Conservation (phyloP, 2,797 vertebrate species). For the Momotus momota region DNA sequence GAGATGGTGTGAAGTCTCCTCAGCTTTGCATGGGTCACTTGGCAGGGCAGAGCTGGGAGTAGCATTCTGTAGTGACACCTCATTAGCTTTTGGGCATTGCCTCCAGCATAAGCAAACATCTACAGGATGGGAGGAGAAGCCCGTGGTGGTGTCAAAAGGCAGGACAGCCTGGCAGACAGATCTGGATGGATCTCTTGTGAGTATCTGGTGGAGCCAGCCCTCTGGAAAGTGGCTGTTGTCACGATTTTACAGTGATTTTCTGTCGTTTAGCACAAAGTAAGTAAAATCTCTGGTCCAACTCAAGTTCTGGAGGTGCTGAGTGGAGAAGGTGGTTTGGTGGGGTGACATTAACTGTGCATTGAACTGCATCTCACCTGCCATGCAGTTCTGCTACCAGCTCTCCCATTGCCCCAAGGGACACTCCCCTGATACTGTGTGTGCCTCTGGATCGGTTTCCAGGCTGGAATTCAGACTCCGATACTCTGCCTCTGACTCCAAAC, state of each 20-base stretch:
- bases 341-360: rapidly evolving
- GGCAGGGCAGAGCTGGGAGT: background rate
- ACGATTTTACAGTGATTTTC: background rate
- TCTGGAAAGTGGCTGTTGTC: background rate
- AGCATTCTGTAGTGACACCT: background rate
- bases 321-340: background rate
- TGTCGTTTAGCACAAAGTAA: background rate
- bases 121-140: background rate
- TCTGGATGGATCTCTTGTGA: background rate
- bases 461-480: background rate
- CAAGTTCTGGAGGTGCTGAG: background rate
- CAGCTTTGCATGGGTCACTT: background rate
- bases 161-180: background rate
- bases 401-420: background rate
- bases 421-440: background rate
- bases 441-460: background rate
- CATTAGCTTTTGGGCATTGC: background rate
- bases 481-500: background rate
- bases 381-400: background rate
- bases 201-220: background rate
- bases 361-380: background rate
- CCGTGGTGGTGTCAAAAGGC: background rate
- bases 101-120: background rate
- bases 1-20: background rate
- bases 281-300: background rate